Base-by-base conservation (phyloP, 2,888 invertebrate genomes). In the Drosophila borborema region DNA sequence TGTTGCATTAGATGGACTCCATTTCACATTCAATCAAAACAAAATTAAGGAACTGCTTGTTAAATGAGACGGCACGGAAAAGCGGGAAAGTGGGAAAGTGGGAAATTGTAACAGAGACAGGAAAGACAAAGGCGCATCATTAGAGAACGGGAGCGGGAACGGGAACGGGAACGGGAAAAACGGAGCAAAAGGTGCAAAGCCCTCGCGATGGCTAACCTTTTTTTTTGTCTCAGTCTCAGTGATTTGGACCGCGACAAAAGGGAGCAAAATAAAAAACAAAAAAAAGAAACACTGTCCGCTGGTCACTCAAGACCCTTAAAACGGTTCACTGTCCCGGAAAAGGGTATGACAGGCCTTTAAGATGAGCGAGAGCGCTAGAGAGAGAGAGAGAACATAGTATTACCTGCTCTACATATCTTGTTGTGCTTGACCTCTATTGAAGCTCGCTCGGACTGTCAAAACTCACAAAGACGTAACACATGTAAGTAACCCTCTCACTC, bases 21-120 rank as follows among this genome's bases (percentile, higher is more conserved):
- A 72, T 89, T 90, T 82, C 90, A 79, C 65, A 76, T 74, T 74
- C 80, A 90, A 86, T 88, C 71, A 73, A 76, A 84, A 83, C 67
- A 48, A 70, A 76, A 73, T 87, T 84, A 87, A 69, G 59, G 64
- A 67, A 72, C 65, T 69, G 66, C 67, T 46, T 78, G 83, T 82
- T 81, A 83, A 89, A 89, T 82, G 82, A 89, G 69, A 68, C 77
- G 84, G 59, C 51, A 40, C 48, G 58, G 71, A 4, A 10, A 70
- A 48, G 23, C 23, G 23, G 48, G n/a, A 58, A 36, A 55, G 20
- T 18, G 23, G 36, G 48, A n/a, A 20, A 64, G 20, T 18, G 40
- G 45, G 20, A 14, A 67, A 5, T 16, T 20, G 46, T 34, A 53
- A 46, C 58, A 28, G 28, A 38, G 48, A 56, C n/a, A 28, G 34